phyloP scores from a whole-genome alignment of 2,797 vertebrate species.

The Onychomys arenicola region DNA sequence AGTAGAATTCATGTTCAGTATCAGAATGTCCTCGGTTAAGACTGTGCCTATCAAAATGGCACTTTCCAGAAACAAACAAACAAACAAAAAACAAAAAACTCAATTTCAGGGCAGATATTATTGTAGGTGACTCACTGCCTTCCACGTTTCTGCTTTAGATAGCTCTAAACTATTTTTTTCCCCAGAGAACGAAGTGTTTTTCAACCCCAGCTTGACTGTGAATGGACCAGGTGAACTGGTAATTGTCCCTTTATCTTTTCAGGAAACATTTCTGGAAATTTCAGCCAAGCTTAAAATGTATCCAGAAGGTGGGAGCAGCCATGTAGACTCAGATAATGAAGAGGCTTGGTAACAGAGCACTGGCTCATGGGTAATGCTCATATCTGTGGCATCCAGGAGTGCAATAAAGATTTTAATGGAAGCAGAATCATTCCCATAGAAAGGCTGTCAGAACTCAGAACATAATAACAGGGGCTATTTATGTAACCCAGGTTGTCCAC shows the following conservation, averaged over 20 bases:
- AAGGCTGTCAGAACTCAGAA: neutral
- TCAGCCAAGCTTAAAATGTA: neutral
- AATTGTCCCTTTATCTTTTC: neutral
- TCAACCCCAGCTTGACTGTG: neutral
- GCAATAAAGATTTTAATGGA: neutral
- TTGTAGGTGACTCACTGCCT: neutral
- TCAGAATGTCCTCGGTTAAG: neutral
- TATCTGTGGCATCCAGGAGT: neutral
- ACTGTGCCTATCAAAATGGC: neutral
- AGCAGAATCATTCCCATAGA: neutral
- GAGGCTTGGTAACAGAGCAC: neutral
- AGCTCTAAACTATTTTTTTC: neutral
- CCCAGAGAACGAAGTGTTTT: neutral
- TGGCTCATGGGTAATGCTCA: neutral
- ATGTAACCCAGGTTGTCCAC: neutral
- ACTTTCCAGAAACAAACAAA: neutral
- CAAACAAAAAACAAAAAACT: neutral
- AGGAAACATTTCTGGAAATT: neutral
- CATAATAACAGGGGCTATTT: neutral
- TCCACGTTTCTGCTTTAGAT: neutral
- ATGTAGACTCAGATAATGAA: neutral
- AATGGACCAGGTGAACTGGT: neutral
- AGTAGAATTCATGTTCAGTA: neutral
- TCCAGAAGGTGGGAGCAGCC: neutral
- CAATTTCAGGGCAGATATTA: neutral